Evolutionary conservation across 37 sponge, comb jelly and placozoan species (phyloP), one percentile per base, ranked within the genome.

Genomic region (Oscarella lobularis): DNA sequence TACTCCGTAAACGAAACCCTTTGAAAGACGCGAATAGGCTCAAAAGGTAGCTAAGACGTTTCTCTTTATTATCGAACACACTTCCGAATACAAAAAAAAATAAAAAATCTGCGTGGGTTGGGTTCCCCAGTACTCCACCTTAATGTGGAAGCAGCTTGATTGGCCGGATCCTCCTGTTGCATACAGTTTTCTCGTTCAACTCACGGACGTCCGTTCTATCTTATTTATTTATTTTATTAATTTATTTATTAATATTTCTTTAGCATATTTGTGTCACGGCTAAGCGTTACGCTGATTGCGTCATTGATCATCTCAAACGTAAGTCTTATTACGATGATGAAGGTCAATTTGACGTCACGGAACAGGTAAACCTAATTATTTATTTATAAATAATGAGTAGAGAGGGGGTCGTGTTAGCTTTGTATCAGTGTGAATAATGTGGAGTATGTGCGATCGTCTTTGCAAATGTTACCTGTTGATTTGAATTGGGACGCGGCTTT

Each of bases 321-420:
- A 27, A 9, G 60, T 9, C 14, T 48, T 48, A 48, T 20, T 48
- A 48, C 20, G 60, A 48, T 20, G 60, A 48, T 48, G 60, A 48
- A 48, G 60, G 60, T 48, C 60, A 48, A 48, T 48, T 48, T 48
- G 60, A 48, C 60, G 60, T 48, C 14, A 48, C 60, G 20, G 60
- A 48, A 48, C 60, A 48, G 60, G 60, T 48, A 48, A 27, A n/a
- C n/a, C n/a, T n/a, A n/a, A n/a, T n/a, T n/a, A n/a, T n/a, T n/a
- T n/a, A n/a, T n/a, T n/a, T n/a, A n/a, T n/a, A n/a, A n/a, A n/a
- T n/a, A n/a, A n/a, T n/a, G n/a, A n/a, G n/a, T n/a, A n/a, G n/a
- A n/a, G n/a, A n/a, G n/a, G n/a, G n/a, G n/a, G n/a, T n/a, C n/a
- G n/a, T 48, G 14, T 9, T 48, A 48, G 60, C 60, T 48, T 9